phyloP scores from a whole-genome alignment of 2,888 invertebrate species.

The Rhopalosiphum nymphaeae region DNA sequence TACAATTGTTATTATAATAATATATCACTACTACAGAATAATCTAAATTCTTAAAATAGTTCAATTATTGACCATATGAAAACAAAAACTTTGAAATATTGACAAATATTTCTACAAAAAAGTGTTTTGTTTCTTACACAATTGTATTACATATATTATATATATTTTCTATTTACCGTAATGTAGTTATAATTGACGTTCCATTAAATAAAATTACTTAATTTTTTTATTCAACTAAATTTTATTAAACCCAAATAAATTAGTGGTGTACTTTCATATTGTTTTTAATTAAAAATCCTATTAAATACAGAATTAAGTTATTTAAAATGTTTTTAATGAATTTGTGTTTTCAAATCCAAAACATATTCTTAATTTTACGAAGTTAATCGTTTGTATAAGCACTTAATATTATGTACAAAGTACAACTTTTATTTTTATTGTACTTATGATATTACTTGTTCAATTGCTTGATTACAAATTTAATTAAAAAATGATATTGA shows the following conservation, averaged over 20 bases:
- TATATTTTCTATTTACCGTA: not conserved
- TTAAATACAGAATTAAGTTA: conserved; percentile 14
- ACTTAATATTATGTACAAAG: not conserved
- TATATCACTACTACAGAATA: not conserved
- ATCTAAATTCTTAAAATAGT: not conserved
- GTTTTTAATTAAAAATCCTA: conserved; percentile 26
- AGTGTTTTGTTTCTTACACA: not conserved
- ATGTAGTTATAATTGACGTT: not conserved
- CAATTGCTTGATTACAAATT: not conserved
- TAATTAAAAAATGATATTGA: conserved; percentile 10
- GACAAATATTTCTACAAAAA: not conserved
- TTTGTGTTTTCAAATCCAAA: not conserved
- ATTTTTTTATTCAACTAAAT: not conserved
- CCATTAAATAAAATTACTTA: conserved; percentile 17
- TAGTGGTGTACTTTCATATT: conserved; percentile 21
- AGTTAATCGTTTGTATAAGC: not conserved
- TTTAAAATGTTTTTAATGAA: conserved; percentile 14
- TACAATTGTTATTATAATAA: not conserved
- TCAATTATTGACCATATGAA: not conserved
- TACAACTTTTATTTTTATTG: not conserved
- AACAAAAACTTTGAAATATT: not conserved
- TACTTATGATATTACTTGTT: not conserved
- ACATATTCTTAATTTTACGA: not conserved
- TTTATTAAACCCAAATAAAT: conserved; percentile 18
- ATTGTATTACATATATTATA: not conserved